Evolutionary conservation across 2,888 invertebrate species (phyloP).

Genomic region (Epinotia ramella): DNA sequence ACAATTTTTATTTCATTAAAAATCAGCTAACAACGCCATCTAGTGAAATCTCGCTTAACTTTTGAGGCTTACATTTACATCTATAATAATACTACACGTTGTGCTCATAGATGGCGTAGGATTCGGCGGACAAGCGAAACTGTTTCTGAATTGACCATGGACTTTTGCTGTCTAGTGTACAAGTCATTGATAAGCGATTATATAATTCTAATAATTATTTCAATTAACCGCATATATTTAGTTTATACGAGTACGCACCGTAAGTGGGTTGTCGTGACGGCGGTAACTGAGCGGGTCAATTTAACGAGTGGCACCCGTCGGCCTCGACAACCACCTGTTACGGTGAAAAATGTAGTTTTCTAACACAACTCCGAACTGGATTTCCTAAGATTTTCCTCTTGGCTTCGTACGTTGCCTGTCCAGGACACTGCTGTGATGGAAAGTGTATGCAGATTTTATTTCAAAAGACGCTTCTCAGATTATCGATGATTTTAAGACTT

Average conservation of each 20-base stretch:
- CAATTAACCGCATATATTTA: constrained; percentile 1
- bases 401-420: not conserved
- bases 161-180: too few species aligned
- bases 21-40: too few species aligned
- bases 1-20: too few species aligned
- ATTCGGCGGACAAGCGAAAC: too few species aligned
- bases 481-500: not conserved
- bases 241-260: constrained; percentile 2
- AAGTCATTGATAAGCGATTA: not conserved
- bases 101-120: too few species aligned
- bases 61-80: too few species aligned
- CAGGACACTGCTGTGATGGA: not conserved
- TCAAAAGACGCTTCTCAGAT: not conserved
- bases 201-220: constrained; percentile 3
- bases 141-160: too few species aligned
- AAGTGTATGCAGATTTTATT: not conserved
- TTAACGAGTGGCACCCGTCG: constrained; percentile 31
- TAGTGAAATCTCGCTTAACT: too few species aligned
- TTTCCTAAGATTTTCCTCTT: constrained; percentile 38
- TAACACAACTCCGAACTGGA: constrained; percentile 14
- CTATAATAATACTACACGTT: too few species aligned
- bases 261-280: constrained; percentile 28
- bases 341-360: constrained; percentile 39
- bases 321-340: constrained; percentile 38
- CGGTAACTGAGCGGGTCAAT: constrained; percentile 3